Base-by-base conservation (phyloP, 2,888 invertebrate species). In the Frankliniella intonsa region DNA sequence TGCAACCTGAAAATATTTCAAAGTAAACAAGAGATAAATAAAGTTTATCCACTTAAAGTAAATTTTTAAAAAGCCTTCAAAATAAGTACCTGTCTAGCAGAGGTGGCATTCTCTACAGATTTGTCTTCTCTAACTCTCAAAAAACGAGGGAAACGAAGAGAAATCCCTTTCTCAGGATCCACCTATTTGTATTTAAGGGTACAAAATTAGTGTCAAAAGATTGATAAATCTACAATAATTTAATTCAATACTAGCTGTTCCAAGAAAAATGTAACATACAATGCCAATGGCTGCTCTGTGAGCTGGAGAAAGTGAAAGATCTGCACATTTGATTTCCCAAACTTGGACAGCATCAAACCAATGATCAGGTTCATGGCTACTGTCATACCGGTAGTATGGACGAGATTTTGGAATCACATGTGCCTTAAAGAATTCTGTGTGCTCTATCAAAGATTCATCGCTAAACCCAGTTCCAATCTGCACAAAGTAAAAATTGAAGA, bases 271-370 rank as follows among this genome's bases (percentile, higher is more conserved):
- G 50, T 81, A 14, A 22, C 3, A 19, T 87, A 94, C 95, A 86
- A 96, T 92, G 81, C 96, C 96, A 80, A 92, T 88, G 0, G 94
- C 99, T 81, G 99, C 99, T 87, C 91, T 92, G 88, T 99, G 97
- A 81, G 94, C 93, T 22, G 99, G 98, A 55, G 98, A 99, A 81
- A 99, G 91, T 10, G 98, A 98, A 83, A 99, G 91, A 91, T 99
- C 99, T 0, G 99, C 99, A 88, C 97, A 97, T 87, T 98, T 97
- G 82, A 98, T 92, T 90, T 98, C 98, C 97, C 97, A 98, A 83
- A 99, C 97, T 88, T 93, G 91, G 22, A 92, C 92, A 7, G 97
- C 91, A 84, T 93, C 92, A 87, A 98, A 93, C 97, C 98, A 98
- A 86, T 93, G 94, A 90, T 98, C 97, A 0, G 97, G 94, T 85